Conservation (phyloP, 2,888 invertebrate genomes). For the Drosophila atripex region DNA sequence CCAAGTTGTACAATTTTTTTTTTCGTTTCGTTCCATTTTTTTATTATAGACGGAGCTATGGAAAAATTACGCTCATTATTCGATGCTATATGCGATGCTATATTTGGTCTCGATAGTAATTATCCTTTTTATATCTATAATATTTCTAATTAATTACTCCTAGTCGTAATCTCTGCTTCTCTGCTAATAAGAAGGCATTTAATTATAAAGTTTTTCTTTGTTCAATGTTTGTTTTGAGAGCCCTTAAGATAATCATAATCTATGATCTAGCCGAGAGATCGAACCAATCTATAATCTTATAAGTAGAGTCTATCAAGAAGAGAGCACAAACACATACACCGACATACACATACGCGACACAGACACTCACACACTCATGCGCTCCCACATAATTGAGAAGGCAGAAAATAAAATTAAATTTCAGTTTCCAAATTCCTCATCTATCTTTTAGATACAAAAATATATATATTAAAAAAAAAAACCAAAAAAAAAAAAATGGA, state of each 20-base stretch:
- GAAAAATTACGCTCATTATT: constrained; percentile 79
- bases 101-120: constrained; percentile 79
- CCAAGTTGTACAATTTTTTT: constrained; percentile 71
- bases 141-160: constrained; percentile 64
- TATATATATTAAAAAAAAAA: constrained; percentile 29
- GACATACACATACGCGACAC: constrained; percentile 21
- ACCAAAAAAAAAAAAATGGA: too few relatives aligned
- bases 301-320: constrained; percentile 35
- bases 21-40: constrained; percentile 65
- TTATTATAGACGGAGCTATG: constrained; percentile 78
- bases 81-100: constrained; percentile 79
- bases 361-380: constrained; percentile 39
- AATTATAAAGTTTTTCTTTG: constrained; percentile 47
- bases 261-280: constrained; percentile 33
- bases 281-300: constrained; percentile 41
- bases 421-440: constrained; percentile 40
- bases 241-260: constrained; percentile 50
- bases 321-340: constrained; percentile 14
- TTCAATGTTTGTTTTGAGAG: constrained; percentile 42
- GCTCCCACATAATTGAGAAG: constrained; percentile 35
- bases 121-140: constrained; percentile 71
- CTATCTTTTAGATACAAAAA: background rate
- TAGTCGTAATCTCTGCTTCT: constrained; percentile 34
- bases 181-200: constrained; percentile 29
- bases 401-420: constrained; percentile 15